Conservation (phyloP, 2,888 invertebrate species). For the Alentia gelatinosa region DNA sequence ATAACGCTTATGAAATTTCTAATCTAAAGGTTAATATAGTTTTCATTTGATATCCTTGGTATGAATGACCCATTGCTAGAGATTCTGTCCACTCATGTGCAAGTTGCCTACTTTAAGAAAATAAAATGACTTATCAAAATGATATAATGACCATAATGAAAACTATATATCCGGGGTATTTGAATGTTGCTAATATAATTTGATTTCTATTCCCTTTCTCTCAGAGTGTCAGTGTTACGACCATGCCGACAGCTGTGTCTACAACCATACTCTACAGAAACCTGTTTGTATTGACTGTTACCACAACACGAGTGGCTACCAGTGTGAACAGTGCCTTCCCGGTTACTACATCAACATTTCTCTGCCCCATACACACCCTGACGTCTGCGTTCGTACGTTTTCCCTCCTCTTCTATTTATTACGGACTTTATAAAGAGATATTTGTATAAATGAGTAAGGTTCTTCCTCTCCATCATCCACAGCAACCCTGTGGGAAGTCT, state of each 20-base stretch:
- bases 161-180: too few relatives aligned
- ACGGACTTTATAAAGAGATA: too few relatives aligned
- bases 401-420: too few relatives aligned
- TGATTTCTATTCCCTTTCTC: neutral
- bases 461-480: too few relatives aligned
- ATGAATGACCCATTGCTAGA: too few relatives aligned
- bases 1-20: too few relatives aligned
- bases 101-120: too few relatives aligned
- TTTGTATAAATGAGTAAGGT: too few relatives aligned
- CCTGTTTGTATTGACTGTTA: constrained; percentile 68
- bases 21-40: too few relatives aligned
- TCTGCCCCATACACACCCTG: constrained; percentile 63
- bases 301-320: constrained; percentile 68
- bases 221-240: constrained; percentile 69
- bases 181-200: neutral
- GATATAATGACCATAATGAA: neutral
- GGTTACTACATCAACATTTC: constrained; percentile 67
- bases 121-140: neutral
- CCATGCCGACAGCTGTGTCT: constrained; percentile 69
- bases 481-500: too few relatives aligned
- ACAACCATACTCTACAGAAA: constrained; percentile 62
- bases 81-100: too few relatives aligned
- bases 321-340: constrained; percentile 66
- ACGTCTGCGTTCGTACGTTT: constrained; percentile 66
- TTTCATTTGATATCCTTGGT: too few relatives aligned